Conservation (phyloP, 2,113 vertebrate species). For the Acanthisitta chloris region DNA sequence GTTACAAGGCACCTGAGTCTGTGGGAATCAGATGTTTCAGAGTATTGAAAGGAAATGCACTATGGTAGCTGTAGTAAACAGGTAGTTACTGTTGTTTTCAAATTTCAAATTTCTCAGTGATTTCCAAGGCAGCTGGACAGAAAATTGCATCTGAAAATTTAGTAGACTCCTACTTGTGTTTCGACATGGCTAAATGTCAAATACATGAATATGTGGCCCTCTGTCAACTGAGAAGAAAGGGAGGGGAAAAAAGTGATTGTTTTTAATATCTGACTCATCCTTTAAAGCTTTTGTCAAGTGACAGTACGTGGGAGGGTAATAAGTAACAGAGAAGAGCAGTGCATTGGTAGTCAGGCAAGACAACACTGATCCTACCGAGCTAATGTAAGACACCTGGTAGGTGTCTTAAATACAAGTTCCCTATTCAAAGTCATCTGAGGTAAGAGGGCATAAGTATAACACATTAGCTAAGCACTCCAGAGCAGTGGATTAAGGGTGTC, state of each 20-base stretch:
- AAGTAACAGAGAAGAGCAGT: background rate
- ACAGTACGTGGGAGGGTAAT: slow-evolving; percentile 32
- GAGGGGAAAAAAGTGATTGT: background rate
- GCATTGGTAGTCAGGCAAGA: background rate
- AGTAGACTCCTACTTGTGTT: background rate
- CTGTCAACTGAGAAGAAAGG: background rate
- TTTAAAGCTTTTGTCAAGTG: background rate
- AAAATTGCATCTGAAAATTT: background rate
- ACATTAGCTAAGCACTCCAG: background rate
- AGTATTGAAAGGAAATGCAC: background rate
- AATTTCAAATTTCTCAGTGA: background rate
- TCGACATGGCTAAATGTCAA: background rate
- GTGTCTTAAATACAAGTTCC: background rate
- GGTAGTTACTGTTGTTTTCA: background rate
- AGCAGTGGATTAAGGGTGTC: background rate
- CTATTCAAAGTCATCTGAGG: background rate
- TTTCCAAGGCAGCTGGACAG: background rate
- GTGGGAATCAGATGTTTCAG: background rate
- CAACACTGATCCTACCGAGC: background rate
- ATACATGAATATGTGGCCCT: background rate
- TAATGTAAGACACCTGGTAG: background rate
- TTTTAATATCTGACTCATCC: slow-evolving; percentile 33
- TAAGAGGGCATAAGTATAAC: background rate
- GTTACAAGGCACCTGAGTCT: background rate
- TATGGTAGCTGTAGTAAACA: background rate